phyloP scores from a whole-genome alignment of 2,797 vertebrate genomes.

The Oreochromis mossambicus region DNA sequence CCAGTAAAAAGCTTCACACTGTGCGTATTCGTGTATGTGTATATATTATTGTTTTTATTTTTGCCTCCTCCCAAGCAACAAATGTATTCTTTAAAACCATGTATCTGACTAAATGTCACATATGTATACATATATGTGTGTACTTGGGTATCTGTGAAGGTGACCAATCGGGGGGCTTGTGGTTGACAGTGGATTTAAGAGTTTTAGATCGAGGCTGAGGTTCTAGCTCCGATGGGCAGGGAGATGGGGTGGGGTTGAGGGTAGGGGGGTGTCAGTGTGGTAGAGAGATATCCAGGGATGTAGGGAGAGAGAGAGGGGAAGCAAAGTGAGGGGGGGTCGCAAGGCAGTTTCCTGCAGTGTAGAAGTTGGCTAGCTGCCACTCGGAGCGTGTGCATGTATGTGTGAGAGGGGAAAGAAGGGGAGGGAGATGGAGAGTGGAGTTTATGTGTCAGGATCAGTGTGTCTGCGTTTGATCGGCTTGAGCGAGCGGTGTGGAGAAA shows the following conservation, averaged over 20 bases:
- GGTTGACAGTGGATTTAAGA: constrained; percentile 17
- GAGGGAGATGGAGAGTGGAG: constrained; percentile 50
- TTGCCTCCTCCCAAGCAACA: neutral
- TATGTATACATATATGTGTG: neutral
- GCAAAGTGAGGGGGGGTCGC: constrained; percentile 57
- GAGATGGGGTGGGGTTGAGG: neutral
- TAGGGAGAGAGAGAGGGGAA: neutral
- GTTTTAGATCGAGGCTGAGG: constrained; percentile 11
- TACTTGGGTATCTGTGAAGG: neutral
- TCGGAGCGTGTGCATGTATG: constrained; percentile 29
- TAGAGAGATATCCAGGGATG: constrained; percentile 18
- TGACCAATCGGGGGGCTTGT: neutral
- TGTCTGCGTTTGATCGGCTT: constrained; percentile 33
- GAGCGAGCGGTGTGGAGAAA: constrained; percentile 9
- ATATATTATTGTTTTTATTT: neutral
- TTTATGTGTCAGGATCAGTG: constrained; percentile 44
- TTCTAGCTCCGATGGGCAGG: constrained; percentile 7
- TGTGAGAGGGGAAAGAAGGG: constrained; percentile 21
- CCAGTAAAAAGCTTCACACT: constrained; percentile 8
- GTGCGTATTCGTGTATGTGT: neutral
- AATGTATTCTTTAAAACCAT: neutral
- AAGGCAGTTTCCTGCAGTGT: constrained; percentile 76
- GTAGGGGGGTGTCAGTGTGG: neutral
- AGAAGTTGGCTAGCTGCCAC: constrained; percentile 73
- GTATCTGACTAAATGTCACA: neutral